Evolutionary conservation across 2,113 vertebrate species (phyloP), one percentile per base, ranked within the genome.

Genomic region (Rhinopithecus roxellana): DNA sequence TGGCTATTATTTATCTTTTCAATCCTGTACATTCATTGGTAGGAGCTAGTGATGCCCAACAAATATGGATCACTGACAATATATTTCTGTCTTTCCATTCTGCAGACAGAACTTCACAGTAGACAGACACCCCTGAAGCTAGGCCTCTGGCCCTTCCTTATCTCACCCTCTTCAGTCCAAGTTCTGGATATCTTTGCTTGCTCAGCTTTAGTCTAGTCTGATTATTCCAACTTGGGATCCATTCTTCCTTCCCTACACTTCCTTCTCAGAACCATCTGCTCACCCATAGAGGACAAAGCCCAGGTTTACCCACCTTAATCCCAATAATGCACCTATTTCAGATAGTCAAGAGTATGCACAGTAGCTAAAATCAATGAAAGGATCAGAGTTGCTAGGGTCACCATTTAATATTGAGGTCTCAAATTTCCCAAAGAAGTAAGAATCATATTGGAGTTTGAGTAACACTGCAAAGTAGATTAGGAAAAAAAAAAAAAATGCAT

Each of bases 381-480:
- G 2, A 25, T 6, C 13, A 8, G 35, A 43, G 9, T 93, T 55
- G 59, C 14, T 30, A 67, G 8, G 4, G 30, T 75, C 20, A 78
- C 17, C 55, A 61, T 27, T n/a, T 92, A 81, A 92, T 23, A 82
- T 50, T 27, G 52, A 23, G 2, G 9, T n/a, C 30, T 30, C 35
- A 18, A 83, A 25, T 2, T 91, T 18, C 3, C 5, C 14, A 90
- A 79, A 59, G 67, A 96, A 89, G 30, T 25, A n/a, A 86, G 6
- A 85, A 32, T 48, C 48, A 1, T 70, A 67, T 79, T 59, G 48
- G 3, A 5, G 2, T 38, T 79, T 89, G 7, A 93, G 52, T 70
- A 95, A 77, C 32, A 40, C 83, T 50, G 22, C 43, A 93, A 94
- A 96, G 38, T 50, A 93, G 32, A 6, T 91, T 72, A 77, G 13